Evolutionary conservation across 2,113 vertebrate species (phyloP).

Genomic region (Ibidorhyncha struthersii): DNA sequence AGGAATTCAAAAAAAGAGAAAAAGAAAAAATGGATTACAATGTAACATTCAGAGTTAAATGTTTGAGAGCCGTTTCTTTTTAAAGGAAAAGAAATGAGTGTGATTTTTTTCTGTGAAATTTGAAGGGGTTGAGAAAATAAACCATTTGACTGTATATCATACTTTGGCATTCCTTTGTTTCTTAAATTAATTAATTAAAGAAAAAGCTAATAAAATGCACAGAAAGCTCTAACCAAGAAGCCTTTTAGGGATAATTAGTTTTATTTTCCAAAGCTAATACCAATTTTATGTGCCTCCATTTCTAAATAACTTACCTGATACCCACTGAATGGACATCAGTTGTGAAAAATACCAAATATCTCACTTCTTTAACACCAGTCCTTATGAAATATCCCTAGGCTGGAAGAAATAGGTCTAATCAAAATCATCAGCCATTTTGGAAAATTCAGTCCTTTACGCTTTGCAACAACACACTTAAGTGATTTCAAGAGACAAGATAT

Average conservation of each 20-base stretch:
- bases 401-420: not conserved
- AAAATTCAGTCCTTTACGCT: not conserved
- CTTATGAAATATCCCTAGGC: not conserved
- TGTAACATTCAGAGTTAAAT: not conserved
- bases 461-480: not conserved
- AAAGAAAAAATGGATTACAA: not conserved
- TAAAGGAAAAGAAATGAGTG: not conserved
- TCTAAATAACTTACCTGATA: not conserved
- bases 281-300: not conserved
- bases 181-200: not conserved
- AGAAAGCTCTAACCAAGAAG: not conserved
- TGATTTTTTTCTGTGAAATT: not conserved
- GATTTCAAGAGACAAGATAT: not conserved
- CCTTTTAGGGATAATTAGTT: not conserved
- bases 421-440: not conserved
- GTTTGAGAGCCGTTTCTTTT: not conserved
- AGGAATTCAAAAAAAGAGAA: not conserved
- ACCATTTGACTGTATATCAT: not conserved
- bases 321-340: not conserved
- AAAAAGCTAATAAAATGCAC: not conserved
- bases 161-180: not conserved
- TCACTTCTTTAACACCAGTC: not conserved
- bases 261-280: not conserved
- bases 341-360: not conserved
- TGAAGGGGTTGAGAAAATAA: not conserved